Evolutionary conservation across 2,797 vertebrate genomes (phyloP), one percentile per base, ranked within the genome.

Genomic region (Pogoniulus pusillus): DNA sequence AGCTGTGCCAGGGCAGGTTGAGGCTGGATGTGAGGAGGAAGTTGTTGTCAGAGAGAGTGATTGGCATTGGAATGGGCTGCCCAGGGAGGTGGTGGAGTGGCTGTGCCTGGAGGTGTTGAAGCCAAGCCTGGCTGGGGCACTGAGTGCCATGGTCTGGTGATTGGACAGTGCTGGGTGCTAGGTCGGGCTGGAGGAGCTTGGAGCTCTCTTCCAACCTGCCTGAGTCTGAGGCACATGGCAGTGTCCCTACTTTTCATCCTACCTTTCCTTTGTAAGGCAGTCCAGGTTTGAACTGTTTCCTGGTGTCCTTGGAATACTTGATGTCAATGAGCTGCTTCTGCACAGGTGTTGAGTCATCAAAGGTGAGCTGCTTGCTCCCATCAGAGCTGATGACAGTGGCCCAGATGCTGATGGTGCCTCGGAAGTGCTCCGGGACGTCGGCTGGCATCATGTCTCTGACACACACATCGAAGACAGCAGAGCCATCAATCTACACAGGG

Each of bases 241-340:
- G 4, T 0, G 4, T 30, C n/a, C 72, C 39, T 26, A 1, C 8
- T 32, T 45, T 17, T 12, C 29, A 30, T 15, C 96, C 97, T 95
- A 99, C 99, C 98, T 98, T 99, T 75, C 98, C 99, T 93, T 98
- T 98, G 87, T 98, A 99, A 11, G 98, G 98, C 90, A 99, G 97
- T 37, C 99, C 98, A 4, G 98, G 98, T 91, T 99, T 99, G 96
- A 99, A 99, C 94, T 99, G 98, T 82, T 99, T 99, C 58, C 98
- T 98, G 8, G 99, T 99, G 89, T 99, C 98, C 90, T 98, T 99
- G 60, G 98, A 98, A 94, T 99, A 99, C 73, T 98, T 98, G 93
- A 99, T 98, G 85, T 99, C 99, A 34, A 99, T 98, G 64, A 99
- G 98, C 94, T 99, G 99, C 51, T 98, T 99, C 90, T 99, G 98